Evolutionary conservation across 92 coral and sea anemone genomes (phyloP).

Genomic region (Bergia sp.): DNA sequence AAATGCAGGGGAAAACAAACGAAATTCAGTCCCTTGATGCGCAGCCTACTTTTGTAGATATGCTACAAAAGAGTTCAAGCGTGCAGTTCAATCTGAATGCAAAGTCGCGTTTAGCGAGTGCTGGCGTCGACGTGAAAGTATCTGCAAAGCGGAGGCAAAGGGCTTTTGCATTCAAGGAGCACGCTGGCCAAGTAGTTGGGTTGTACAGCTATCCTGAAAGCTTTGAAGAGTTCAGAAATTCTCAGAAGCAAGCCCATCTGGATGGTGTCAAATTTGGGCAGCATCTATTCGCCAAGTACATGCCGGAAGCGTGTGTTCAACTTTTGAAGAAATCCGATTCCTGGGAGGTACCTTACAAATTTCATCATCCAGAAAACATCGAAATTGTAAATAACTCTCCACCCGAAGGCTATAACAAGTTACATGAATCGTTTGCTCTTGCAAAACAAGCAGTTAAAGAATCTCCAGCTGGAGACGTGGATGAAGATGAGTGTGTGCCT

Average conservation of each 20-base stretch:
- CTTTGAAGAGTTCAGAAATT: slow-evolving; percentile 44
- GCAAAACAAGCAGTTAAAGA: background rate
- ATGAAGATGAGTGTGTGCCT: slow-evolving; percentile 32
- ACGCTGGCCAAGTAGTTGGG: slow-evolving; percentile 18
- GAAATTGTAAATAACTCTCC: slow-evolving; percentile 38
- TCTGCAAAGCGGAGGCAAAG: background rate
- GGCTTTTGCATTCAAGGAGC: slow-evolving; percentile 1
- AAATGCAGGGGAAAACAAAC: slow-evolving; percentile 56
- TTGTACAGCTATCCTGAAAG: slow-evolving; percentile 26
- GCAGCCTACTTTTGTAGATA: slow-evolving; percentile 53
- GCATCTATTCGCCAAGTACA: slow-evolving; percentile 56
- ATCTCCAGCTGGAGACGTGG: slow-evolving; percentile 41
- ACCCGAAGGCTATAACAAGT: slow-evolving; percentile 39
- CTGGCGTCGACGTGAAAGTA: slow-evolving; percentile 37
- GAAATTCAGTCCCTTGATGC: slow-evolving; percentile 48
- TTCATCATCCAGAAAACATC: slow-evolving; percentile 40
- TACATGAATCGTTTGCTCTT: slow-evolving; percentile 9
- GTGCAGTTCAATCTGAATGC: slow-evolving; percentile 53
- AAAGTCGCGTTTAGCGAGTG: slow-evolving; percentile 45
- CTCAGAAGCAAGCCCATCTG: slow-evolving; percentile 50
- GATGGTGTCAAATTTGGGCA: slow-evolving; percentile 56
- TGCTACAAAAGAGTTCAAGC: slow-evolving; percentile 50
- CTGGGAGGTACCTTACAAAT: slow-evolving; percentile 54
- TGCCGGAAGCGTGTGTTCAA: slow-evolving; percentile 50
- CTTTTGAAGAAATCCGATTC: slow-evolving; percentile 27